These are phyloP conservation scores for Cryptophagus acutangulus DNA, from an alignment of 2,888 invertebrate genomes.

Conservation along the genomic window DNA sequence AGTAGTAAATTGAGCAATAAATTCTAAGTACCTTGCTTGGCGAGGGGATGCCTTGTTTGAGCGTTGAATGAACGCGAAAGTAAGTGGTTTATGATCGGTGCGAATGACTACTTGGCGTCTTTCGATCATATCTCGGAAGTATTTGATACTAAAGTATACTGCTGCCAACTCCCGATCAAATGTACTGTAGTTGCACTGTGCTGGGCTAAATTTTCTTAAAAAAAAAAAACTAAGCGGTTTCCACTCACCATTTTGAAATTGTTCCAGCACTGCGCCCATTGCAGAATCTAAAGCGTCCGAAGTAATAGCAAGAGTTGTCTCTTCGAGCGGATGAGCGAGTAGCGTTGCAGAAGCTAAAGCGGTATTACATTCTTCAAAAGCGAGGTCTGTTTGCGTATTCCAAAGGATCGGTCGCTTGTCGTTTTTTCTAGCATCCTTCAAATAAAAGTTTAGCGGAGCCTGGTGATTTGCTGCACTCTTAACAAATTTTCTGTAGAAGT, in stretches of 20 bases:
- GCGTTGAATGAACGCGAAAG: conserved; percentile 34
- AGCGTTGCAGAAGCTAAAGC: too few species aligned
- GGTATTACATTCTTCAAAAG: too few species aligned
- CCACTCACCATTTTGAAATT: conserved; percentile 12
- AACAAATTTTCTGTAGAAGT: too few species aligned
- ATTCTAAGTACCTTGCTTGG: conserved; percentile 38
- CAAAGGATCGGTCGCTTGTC: too few species aligned
- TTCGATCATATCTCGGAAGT: conserved; percentile 9
- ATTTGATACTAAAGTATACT: conserved; percentile 7
- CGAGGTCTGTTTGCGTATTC: too few species aligned
- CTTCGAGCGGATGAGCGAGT: too few species aligned
- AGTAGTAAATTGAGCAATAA: conserved; percentile 35
- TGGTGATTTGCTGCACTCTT: too few species aligned
- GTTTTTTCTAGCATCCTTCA: too few species aligned
- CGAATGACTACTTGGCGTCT: conserved; percentile 5
- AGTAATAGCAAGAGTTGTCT: too few species aligned
- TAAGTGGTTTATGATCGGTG: conserved; percentile 41
- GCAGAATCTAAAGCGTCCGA: conserved; percentile 18
- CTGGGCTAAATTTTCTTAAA: conserved; percentile 34
- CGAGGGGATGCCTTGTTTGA: conserved; percentile 34
- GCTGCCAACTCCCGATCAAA: conserved; percentile 32
- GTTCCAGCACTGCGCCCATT: conserved; percentile 40
- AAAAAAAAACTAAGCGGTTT: conserved; percentile 41
- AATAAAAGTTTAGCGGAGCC: too few species aligned
- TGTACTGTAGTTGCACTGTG: conserved; percentile 34